Conservation (phyloP, 2,888 invertebrate genomes). For the Lithophane leautieri region DNA sequence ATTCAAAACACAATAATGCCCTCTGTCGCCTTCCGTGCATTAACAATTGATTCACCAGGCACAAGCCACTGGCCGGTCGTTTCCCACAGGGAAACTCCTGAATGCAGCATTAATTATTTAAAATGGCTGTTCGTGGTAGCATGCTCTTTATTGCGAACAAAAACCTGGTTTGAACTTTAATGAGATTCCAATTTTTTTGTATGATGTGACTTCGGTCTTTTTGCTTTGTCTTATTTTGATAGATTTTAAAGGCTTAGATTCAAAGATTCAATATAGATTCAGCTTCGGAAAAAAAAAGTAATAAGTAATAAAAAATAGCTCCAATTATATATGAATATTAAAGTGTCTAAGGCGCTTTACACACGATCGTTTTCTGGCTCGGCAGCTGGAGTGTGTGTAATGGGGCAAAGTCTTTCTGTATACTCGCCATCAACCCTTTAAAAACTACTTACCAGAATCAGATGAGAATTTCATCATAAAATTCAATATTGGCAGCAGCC, state of each 20-base stretch:
- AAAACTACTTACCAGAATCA: too few species aligned
- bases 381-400: too few species aligned
- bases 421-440: too few species aligned
- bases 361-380: too few species aligned
- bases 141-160: slow-evolving; percentile 41
- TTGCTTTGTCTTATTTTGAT: background rate
- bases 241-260: background rate
- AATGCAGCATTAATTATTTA: slow-evolving; percentile 61
- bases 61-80: slow-evolving; percentile 32
- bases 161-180: slow-evolving; percentile 26
- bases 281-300: too few species aligned
- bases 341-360: too few species aligned
- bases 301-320: too few species aligned
- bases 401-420: too few species aligned
- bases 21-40: slow-evolving; percentile 38
- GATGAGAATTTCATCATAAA: too few species aligned
- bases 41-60: slow-evolving; percentile 58
- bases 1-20: background rate
- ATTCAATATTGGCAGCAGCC: too few species aligned
- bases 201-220: background rate
- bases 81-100: slow-evolving; percentile 64
- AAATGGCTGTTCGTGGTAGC: slow-evolving; percentile 25
- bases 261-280: too few species aligned
- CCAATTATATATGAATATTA: too few species aligned
- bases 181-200: background rate